These are phyloP conservation scores for Selenia dentaria DNA, from an alignment of 2,888 invertebrate species.

Conservation along the genomic window DNA sequence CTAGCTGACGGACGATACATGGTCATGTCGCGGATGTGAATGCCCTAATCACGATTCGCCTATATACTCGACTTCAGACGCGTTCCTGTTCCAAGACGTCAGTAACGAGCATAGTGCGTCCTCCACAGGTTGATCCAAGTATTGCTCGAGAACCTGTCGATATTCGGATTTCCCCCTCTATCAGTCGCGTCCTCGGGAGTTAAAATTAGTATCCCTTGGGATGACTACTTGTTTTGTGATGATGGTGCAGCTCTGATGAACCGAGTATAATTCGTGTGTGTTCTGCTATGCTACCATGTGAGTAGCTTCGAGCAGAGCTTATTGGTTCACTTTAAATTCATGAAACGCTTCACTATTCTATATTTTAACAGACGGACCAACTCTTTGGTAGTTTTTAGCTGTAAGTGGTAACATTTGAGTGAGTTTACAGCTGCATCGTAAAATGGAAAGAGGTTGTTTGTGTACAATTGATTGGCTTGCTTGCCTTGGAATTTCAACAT, in stretches of 20 bases:
- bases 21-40: conserved; percentile 80
- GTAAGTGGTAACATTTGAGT: conserved; percentile 53
- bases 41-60: conserved; percentile 9
- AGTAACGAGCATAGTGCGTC: neutral
- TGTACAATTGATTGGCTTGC: conserved; percentile 22
- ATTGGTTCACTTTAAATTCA: conserved; percentile 34
- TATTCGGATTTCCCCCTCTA: neutral
- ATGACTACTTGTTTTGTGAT: conserved; percentile 32
- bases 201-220: conserved; percentile 41
- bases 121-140: neutral
- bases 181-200: conserved; percentile 21
- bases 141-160: neutral
- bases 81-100: neutral
- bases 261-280: conserved; percentile 29
- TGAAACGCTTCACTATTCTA: conserved; percentile 38
- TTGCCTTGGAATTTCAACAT: neutral
- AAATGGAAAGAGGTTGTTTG: conserved; percentile 25
- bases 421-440: conserved; percentile 49
- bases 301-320: conserved; percentile 51
- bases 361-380: conserved; percentile 75
- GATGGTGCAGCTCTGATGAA: conserved; percentile 8
- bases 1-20: conserved; percentile 84
- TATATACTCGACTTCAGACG: conserved; percentile 26
- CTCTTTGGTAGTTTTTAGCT: conserved; percentile 69
- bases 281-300: conserved; percentile 45